These are phyloP conservation scores for Rhopalosiphum nymphaeae DNA, from an alignment of 2,888 invertebrate genomes.

Conservation along the genomic window DNA sequence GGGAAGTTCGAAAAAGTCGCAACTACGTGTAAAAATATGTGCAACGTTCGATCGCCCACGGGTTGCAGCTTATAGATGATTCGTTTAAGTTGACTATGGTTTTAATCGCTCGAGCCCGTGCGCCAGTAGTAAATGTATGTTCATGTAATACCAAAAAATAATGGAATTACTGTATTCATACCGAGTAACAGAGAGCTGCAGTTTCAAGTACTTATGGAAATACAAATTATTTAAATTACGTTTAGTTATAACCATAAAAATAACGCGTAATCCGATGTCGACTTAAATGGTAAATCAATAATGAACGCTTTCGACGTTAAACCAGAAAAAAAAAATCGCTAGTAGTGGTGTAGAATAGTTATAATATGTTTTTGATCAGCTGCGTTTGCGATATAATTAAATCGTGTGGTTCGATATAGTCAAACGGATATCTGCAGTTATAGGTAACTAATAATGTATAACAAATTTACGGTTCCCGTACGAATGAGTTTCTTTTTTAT, in stretches of 20 bases:
- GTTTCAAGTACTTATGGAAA: not conserved
- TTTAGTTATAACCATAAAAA: not conserved
- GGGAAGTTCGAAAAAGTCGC: not conserved
- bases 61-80: not conserved
- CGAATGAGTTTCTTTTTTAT: not conserved
- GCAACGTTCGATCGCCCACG: not conserved
- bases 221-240: not conserved
- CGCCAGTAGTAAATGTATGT: not conserved
- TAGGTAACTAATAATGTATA: not conserved
- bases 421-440: not conserved
- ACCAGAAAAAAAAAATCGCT: not conserved
- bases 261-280: not conserved
- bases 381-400: not conserved
- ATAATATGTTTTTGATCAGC: not conserved
- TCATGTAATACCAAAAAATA: not conserved
- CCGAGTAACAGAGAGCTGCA: not conserved
- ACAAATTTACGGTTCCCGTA: not conserved
- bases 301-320: not conserved
- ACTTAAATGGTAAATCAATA: not conserved
- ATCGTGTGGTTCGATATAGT: not conserved
- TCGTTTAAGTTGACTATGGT: not conserved
- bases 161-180: not conserved
- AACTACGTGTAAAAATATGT: not conserved
- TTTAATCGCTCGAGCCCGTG: not conserved
- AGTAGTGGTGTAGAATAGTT: not conserved